Percentiles rank a stretch among this genome's conserved stretches.
Evolutionary conservation across 2,888 invertebrate genomes (phyloP).

Genomic region (Gasteruption jaculator): DNA sequence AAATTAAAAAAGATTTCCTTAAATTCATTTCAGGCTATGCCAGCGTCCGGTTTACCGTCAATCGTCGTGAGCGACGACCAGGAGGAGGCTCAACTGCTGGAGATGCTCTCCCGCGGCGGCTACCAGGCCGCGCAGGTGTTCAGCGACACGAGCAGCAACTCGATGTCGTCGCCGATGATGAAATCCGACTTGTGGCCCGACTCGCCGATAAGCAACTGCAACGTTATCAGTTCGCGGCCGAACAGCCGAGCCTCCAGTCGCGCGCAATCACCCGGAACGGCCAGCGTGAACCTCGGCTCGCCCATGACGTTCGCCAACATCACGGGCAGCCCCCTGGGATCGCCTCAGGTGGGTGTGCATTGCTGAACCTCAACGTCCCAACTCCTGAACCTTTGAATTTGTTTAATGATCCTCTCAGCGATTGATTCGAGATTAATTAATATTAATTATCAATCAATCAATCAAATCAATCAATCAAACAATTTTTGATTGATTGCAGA

Average conservation of each 20-base stretch:
- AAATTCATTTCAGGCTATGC: constrained; percentile 11
- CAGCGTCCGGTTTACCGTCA: too few species aligned
- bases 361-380: constrained; percentile 7
- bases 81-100: constrained; percentile 28
- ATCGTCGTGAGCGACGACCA: constrained; percentile 25
- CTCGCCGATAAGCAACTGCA: constrained; percentile 29
- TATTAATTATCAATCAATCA: too few species aligned
- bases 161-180: constrained; percentile 23
- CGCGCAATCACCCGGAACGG: constrained; percentile 30
- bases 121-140: constrained; percentile 30
- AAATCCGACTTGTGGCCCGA: constrained; percentile 32
- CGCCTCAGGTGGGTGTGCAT: constrained; percentile 30
- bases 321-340: constrained; percentile 27
- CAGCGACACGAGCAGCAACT: constrained; percentile 23
- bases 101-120: constrained; percentile 25
- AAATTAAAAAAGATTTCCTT: too few species aligned
- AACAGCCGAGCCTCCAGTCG: constrained; percentile 32
- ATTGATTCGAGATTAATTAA: too few species aligned
- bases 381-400: too few species aligned
- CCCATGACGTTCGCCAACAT: constrained; percentile 21
- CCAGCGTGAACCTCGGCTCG: constrained; percentile 20
- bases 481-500: too few species aligned
- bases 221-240: constrained; percentile 24
- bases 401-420: too few species aligned
- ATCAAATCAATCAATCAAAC: too few species aligned